Percentiles rank a stretch among this genome's conserved stretches.
Evolutionary conservation across 2,797 vertebrate genomes (phyloP).

Genomic region (Loris lydekkerianus): DNA sequence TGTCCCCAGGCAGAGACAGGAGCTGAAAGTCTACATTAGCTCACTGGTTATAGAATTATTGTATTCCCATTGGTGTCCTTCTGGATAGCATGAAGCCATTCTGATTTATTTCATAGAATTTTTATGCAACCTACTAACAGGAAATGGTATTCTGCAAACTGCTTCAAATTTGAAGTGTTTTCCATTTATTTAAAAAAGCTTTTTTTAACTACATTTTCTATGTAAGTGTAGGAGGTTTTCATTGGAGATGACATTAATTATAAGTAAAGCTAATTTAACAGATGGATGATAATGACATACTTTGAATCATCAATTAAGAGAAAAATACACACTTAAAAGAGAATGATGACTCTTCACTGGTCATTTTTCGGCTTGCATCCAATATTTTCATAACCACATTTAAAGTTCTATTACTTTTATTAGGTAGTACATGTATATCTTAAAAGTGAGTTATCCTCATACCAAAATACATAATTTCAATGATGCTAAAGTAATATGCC

Average conservation of each 20-base stretch:
- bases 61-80: fast-evolving
- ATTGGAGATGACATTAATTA: constrained; percentile 80
- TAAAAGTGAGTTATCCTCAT: neutral
- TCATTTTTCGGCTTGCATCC: neutral
- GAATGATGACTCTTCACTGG: neutral
- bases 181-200: constrained; percentile 3
- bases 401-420: neutral
- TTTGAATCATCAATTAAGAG: constrained; percentile 52
- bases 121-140: neutral
- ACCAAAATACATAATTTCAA: neutral
- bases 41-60: neutral
- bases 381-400: constrained; percentile 44
- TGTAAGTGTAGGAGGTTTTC: constrained; percentile 74
- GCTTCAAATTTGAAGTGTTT: constrained; percentile 52
- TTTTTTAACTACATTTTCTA: constrained; percentile 52
- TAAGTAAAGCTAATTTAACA: constrained; percentile 80
- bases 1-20: neutral
- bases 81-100: neutral
- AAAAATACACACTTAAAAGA: neutral
- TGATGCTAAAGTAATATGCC: neutral
- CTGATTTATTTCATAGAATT: constrained; percentile 12
- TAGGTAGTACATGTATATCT: neutral
- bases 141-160: neutral
- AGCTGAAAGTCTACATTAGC: neutral
- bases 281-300: constrained; percentile 73